Base-by-base conservation (phyloP, 2,888 invertebrate genomes). In the Parapristionchus giblindavisi region DNA sequence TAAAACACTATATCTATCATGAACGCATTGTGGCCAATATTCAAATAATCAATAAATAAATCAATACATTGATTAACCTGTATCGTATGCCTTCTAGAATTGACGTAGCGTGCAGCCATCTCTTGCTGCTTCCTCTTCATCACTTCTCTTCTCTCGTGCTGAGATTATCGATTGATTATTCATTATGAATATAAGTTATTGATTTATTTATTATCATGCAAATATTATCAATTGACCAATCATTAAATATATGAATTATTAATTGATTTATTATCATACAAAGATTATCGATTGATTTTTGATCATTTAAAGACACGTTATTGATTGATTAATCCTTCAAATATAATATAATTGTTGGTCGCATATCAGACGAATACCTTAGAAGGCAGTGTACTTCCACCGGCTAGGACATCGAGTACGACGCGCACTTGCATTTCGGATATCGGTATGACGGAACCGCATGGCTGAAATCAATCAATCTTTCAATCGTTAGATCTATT, bases 381-480 rank as follows among this genome's bases (percentile, higher is more conserved):
- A 29, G 24, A 32, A 11, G 71, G 54, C 27, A 71, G 54, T 54
- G n/a, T 54, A 17, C 27, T 24, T 6, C 21, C n/a, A 36, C 71
- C 71, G 17, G 54, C 48, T 24, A 86, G 78, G 52, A 78, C 83
- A 24, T 83, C 84, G 60, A 78, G 86, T 61, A 89, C 90, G 80
- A 90, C 87, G 14, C 90, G 85, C 54, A 89, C 88, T 81, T 90
- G 90, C 81, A 90, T 81, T 78, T 90, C 90, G 27, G 89, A 85
- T 1, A 90, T 88, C 0, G 90, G 90, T 84, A 89, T 88, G 17
- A 90, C 84, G 4, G 89, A 88, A 11, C 90, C 90, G n/a, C 88
- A 79, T 0, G 90, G 89, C 83, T 48, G 48, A 48, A 48, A 48
- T 21, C 11, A 14, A 48, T 14, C 21, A 21, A 48, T 14, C 14